Conservation (phyloP, 30 jellyfish, hydroid and myxozoan species). For the Clytia hemisphaerica region DNA sequence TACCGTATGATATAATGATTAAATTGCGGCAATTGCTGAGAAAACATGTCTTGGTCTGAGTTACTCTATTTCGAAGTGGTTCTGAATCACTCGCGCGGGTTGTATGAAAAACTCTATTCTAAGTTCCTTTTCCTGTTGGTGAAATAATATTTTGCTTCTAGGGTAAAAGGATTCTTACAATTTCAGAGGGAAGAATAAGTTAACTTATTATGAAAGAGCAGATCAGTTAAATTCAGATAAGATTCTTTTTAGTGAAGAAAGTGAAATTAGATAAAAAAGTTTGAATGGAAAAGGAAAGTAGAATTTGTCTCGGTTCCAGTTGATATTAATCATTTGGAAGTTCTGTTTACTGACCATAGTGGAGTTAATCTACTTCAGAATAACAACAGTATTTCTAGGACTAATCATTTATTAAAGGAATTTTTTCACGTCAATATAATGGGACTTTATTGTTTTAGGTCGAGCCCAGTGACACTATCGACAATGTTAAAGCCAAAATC, state of each 20-base stretch:
- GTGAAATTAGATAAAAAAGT: too few relatives aligned
- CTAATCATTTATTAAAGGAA: neutral
- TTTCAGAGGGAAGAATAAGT: too few relatives aligned
- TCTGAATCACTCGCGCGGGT: neutral
- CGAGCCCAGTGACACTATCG: conserved; percentile 98
- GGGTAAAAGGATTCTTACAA: too few relatives aligned
- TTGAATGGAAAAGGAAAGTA: too few relatives aligned
- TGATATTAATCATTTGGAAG: neutral
- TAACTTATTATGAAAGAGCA: too few relatives aligned
- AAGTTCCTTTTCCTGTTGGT: neutral
- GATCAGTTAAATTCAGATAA: too few relatives aligned
- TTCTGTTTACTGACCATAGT: neutral
- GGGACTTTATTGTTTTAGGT: conserved; percentile 36
- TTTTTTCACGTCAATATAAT: neutral
- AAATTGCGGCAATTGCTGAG: too few relatives aligned
- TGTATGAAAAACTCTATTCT: neutral
- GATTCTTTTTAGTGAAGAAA: too few relatives aligned
- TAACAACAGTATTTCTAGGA: neutral
- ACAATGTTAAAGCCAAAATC: conserved; percentile 96
- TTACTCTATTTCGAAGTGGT: too few relatives aligned
- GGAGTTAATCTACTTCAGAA: neutral
- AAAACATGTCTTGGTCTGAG: too few relatives aligned
- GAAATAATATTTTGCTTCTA: too few relatives aligned
- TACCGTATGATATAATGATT: conserved; percentile 24
- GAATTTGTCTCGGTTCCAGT: too few relatives aligned